phyloP scores from a whole-genome alignment of 2,113 vertebrate species.

The Istiophorus platypterus region DNA sequence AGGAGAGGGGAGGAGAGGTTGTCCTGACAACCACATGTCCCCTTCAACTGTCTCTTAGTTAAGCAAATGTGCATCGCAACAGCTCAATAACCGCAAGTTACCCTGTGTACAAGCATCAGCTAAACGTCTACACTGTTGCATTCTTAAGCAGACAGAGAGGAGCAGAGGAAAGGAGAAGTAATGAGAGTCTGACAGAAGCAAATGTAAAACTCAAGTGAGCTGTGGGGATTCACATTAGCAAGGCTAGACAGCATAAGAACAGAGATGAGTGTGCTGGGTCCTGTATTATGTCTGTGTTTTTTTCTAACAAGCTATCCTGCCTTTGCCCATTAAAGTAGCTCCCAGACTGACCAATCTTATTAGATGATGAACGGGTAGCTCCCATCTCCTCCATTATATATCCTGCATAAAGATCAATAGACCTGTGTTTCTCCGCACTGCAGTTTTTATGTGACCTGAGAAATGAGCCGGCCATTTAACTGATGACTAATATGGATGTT shows the following conservation, averaged over 20 bases:
- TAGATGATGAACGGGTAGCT: constrained; percentile 31
- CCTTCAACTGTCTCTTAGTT: not conserved
- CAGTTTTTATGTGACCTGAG: constrained; percentile 33
- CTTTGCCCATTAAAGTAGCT: not conserved
- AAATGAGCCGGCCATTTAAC: constrained; percentile 35
- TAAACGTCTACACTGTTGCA: not conserved
- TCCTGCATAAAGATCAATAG: constrained; percentile 37
- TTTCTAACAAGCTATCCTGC: constrained; percentile 5
- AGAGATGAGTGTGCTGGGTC: not conserved
- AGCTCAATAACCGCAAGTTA: not conserved
- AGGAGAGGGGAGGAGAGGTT: not conserved
- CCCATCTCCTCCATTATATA: not conserved
- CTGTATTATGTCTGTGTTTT: constrained; percentile 3
- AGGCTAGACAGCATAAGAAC: not conserved
- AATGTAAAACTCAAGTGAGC: not conserved
- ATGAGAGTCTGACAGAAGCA: not conserved
- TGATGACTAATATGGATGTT: constrained; percentile 19
- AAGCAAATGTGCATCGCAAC: not conserved
- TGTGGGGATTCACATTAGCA: not conserved
- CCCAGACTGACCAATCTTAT: constrained; percentile 34
- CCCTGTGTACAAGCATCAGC: not conserved
- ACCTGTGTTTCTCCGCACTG: constrained; percentile 1
- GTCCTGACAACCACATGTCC: not conserved
- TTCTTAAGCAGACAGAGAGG: not conserved
- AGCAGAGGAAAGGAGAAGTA: not conserved